phyloP scores from a whole-genome alignment of 23 tunicate genomes.

The Styela clava region DNA sequence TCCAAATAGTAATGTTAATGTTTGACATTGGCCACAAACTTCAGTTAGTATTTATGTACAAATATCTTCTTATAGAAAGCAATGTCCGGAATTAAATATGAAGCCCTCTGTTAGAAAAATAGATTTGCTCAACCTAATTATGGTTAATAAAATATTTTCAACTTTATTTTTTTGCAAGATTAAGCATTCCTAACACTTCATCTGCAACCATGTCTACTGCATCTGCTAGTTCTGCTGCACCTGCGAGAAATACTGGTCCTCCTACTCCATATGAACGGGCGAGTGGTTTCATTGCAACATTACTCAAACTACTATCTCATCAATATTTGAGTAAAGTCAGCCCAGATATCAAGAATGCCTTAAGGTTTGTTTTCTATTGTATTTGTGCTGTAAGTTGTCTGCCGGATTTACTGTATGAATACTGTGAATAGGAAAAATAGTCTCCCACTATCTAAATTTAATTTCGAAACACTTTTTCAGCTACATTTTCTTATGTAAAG shows the following conservation, averaged over 20 bases:
- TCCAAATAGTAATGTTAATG: too few relatives aligned
- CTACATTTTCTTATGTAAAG: too few relatives aligned
- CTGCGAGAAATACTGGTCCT: constrained; percentile 3
- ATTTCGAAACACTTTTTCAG: too few relatives aligned
- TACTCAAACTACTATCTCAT: constrained; percentile 42
- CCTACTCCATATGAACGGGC: constrained; percentile 34
- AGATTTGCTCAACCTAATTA: too few relatives aligned
- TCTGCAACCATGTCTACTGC: neutral
- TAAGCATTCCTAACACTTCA: neutral
- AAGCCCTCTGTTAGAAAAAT: too few relatives aligned
- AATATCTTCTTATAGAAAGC: too few relatives aligned
- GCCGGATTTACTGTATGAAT: neutral
- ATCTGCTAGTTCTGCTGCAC: constrained; percentile 9
- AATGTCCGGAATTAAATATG: too few relatives aligned
- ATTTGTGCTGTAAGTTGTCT: neutral
- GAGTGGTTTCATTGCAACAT: constrained; percentile 32
- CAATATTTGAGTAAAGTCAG: constrained; percentile 22
- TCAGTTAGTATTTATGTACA: too few relatives aligned
- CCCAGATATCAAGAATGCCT: constrained; percentile 36
- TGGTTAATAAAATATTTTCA: too few relatives aligned
- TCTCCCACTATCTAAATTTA: too few relatives aligned
- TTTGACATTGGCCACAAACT: too few relatives aligned
- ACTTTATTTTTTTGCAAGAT: neutral
- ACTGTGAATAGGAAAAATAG: neutral
- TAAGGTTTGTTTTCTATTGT: constrained; percentile 37